Conservation (phyloP, 2,888 invertebrate genomes). For the Cantharis lateralis region DNA sequence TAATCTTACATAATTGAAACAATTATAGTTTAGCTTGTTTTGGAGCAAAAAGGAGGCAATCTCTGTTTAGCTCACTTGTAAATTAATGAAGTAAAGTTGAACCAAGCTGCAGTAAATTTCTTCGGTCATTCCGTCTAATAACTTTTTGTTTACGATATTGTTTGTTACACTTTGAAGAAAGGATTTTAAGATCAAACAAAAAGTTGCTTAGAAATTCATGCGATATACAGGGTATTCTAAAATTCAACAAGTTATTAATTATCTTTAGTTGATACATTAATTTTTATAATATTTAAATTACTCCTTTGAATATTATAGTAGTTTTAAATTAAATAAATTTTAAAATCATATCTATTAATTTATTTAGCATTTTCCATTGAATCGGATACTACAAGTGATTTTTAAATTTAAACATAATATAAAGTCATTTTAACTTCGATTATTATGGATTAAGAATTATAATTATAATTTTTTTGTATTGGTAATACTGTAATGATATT, state of each 20-base stretch:
- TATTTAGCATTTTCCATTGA: no score
- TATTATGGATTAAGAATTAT: no score
- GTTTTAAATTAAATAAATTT: no score
- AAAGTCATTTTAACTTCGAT: no score
- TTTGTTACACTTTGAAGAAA: not conserved
- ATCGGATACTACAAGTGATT: no score
- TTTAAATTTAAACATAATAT: no score
- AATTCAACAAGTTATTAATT: not conserved
- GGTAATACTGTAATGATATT: not conserved
- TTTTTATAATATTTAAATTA: no score
- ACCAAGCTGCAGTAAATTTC: not conserved
- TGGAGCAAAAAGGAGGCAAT: not conserved
- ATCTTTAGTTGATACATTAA: not conserved
- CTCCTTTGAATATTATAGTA: no score
- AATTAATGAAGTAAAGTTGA: not conserved
- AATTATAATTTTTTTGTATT: not conserved
- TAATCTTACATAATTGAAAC: not conserved
- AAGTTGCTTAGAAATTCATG: not conserved
- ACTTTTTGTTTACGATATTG: not conserved
- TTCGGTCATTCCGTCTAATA: not conserved
- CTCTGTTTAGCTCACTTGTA: not conserved
- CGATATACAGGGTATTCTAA: not conserved
- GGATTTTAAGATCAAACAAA: not conserved
- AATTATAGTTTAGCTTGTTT: not conserved
- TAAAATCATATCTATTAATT: no score